A percentile compares a stretch with the other conserved stretches of the same genome.
Evolutionary conservation across 30 jellyfish, hydroid and myxozoan genomes (phyloP).

Genomic region (Mastigias papua): DNA sequence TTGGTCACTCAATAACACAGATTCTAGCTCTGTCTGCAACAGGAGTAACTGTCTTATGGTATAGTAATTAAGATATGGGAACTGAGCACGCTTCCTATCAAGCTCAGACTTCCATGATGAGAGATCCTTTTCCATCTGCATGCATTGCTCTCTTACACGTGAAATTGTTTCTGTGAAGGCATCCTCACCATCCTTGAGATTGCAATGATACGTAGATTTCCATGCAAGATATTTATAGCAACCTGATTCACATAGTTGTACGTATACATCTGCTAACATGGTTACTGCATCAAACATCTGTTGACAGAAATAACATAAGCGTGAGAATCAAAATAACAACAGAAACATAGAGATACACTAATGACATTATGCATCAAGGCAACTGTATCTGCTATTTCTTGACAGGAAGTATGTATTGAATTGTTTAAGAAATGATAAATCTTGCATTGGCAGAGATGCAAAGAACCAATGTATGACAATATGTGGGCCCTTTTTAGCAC

Average conservation of each 20-base stretch:
- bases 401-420: too few species aligned
- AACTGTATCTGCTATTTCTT: too few species aligned
- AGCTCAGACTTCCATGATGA: constrained; percentile 42
- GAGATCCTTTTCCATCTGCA: constrained; percentile 28
- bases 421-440: too few species aligned
- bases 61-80: constrained; percentile 52
- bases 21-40: constrained; percentile 44
- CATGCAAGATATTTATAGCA: constrained; percentile 46
- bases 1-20: not conserved
- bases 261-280: constrained; percentile 57
- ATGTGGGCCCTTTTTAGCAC: too few species aligned
- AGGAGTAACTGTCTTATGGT: constrained; percentile 67
- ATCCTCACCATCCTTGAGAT: constrained; percentile 13
- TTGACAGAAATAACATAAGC: not conserved
- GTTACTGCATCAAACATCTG: constrained; percentile 66
- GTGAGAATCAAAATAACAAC: too few species aligned
- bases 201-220: constrained; percentile 34
- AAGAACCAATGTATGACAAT: too few species aligned
- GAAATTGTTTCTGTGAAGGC: not conserved
- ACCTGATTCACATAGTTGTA: constrained; percentile 72
- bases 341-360: too few species aligned
- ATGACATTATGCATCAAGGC: too few species aligned
- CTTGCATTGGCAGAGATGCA: too few species aligned
- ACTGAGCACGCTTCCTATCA: constrained; percentile 23
- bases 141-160: constrained; percentile 21